Evolutionary conservation across 2,113 vertebrate species (phyloP).

Genomic region (Emberiza fucata): DNA sequence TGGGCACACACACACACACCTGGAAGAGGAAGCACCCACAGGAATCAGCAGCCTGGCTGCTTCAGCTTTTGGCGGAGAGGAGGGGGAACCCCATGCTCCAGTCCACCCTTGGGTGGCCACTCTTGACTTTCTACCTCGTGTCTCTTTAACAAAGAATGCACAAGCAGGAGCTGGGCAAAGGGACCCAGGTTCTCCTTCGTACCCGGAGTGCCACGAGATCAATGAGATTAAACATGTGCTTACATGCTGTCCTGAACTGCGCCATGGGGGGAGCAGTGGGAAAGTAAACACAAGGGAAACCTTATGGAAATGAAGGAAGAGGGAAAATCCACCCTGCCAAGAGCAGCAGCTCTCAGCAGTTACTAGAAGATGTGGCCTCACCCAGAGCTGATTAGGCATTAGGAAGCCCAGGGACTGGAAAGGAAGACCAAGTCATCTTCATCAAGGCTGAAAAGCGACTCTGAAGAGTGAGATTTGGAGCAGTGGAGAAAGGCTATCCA

Average conservation of each 20-base stretch:
- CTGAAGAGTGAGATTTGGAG: not conserved
- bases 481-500: not conserved
- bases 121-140: not conserved
- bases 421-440: not conserved
- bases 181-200: not conserved
- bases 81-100: not conserved
- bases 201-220: slow-evolving; percentile 14
- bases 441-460: not conserved
- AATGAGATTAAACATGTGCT: slow-evolving; percentile 54
- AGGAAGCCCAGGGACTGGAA: not conserved
- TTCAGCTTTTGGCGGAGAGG: not conserved
- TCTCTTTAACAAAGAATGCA: not conserved
- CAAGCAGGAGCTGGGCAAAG: not conserved
- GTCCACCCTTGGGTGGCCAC: not conserved
- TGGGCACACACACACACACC: not conserved
- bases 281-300: slow-evolving; percentile 50
- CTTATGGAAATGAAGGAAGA: slow-evolving; percentile 53
- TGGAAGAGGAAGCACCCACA: not conserved
- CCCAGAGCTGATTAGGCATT: not conserved
- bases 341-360: not conserved
- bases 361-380: not conserved
- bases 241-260: slow-evolving; percentile 45
- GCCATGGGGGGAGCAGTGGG: slow-evolving; percentile 45
- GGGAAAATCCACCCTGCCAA: slow-evolving; percentile 17
- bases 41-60: not conserved